Evolutionary conservation across 1,140 invertebrate genomes (phyloP).

Genomic region (Eciton burchellii): DNA sequence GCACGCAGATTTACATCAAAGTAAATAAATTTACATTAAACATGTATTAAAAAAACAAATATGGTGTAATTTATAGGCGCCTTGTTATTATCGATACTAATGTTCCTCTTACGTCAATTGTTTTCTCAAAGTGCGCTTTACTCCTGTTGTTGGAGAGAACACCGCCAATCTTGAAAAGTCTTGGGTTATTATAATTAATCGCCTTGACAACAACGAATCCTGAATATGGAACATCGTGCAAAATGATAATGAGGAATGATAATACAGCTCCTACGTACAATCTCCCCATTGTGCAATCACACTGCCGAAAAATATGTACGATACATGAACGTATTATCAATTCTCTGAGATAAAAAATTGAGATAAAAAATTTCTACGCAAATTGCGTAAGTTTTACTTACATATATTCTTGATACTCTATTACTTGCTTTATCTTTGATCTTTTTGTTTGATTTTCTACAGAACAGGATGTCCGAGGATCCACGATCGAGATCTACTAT

Average conservation of each 20-base stretch:
- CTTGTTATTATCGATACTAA: neutral
- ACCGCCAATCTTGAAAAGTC: conserved; percentile 94
- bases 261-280: conserved; percentile 42
- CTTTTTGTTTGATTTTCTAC: neutral
- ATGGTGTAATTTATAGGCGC: neutral
- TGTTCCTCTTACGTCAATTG: conserved; percentile 90
- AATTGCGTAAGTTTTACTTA: neutral
- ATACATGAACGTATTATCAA: neutral
- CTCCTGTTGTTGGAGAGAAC: conserved; percentile 94
- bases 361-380: neutral
- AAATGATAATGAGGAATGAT: conserved; percentile 60
- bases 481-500: conserved; percentile 1
- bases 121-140: conserved; percentile 91
- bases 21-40: too few species aligned
- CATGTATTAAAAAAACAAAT: too few species aligned
- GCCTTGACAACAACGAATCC: conserved; percentile 32
- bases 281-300: conserved; percentile 44
- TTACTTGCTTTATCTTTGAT: conserved; percentile 11
- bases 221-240: conserved; percentile 51
- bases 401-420: conserved; percentile 24
- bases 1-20: too few species aligned
- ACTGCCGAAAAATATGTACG: neutral
- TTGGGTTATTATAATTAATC: conserved; percentile 87
- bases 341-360: neutral
- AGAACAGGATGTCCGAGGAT: conserved; percentile 31